Evolutionary conservation across 1,140 invertebrate genomes (phyloP).

Genomic region (Dinothrombium tinctorium): DNA sequence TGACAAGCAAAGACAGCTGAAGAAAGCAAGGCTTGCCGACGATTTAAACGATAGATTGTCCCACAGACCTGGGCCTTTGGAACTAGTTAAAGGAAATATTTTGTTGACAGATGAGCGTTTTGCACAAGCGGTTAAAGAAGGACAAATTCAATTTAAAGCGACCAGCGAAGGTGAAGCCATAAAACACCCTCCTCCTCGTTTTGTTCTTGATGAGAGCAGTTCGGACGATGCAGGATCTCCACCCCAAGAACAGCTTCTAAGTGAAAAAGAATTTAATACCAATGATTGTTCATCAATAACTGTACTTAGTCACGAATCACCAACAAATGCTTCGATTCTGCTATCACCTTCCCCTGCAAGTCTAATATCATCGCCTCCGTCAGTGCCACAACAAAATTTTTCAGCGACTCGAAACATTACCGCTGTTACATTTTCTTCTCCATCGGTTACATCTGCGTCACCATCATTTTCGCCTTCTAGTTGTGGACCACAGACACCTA

Average conservation of each 20-base stretch:
- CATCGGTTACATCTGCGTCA: too few species aligned
- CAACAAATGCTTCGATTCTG: neutral
- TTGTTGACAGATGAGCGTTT: constrained; percentile 73
- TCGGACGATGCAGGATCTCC: constrained; percentile 29
- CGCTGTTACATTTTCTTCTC: neutral
- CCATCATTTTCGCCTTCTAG: too few species aligned
- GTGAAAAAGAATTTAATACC: too few species aligned
- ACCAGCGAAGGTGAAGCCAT: constrained; percentile 63
- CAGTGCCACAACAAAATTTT: too few species aligned
- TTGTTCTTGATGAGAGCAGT: constrained; percentile 55
- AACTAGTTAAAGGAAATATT: constrained; percentile 85
- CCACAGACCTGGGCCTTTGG: constrained; percentile 77
- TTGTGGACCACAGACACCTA: too few species aligned
- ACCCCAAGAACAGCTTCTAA: too few species aligned
- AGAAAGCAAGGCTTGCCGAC: constrained; percentile 75
- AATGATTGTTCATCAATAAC: neutral
- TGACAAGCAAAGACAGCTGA: constrained; percentile 77
- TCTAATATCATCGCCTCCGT: neutral
- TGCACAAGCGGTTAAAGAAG: constrained; percentile 74
- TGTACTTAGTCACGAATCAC: neutral
- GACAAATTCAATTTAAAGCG: constrained; percentile 66
- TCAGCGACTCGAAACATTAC: neutral
- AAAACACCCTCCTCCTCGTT: constrained; percentile 55
- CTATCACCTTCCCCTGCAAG: neutral
- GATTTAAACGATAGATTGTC: constrained; percentile 82